Evolutionary conservation across 2,113 vertebrate species (phyloP), one percentile per base, ranked within the genome.

Genomic region (Pterocles gutturalis): DNA sequence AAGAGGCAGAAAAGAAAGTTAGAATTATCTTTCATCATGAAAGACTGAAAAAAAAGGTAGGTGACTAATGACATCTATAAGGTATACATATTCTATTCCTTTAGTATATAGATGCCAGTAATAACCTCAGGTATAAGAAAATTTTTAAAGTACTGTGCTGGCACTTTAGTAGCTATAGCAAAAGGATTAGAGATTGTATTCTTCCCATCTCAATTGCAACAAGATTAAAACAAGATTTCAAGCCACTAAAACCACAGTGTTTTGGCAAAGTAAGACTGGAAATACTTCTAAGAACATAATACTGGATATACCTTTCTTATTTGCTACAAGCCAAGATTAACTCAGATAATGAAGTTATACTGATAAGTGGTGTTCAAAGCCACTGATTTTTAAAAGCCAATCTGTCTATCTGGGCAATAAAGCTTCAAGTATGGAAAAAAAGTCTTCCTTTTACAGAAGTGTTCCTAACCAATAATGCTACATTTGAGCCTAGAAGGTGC

Each of bases 391-490:
- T 86, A 26, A 90, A 93, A 83, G 75, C 7, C 69, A 45, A 16
- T 83, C 49, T 84, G 33, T 57, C 54, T 57, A 54, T 60, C 53
- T 85, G 29, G 48, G 70, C 82, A 93, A 85, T 65, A 85, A 75
- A 91, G 25, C 36, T 57, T 18, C 26, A 61, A 91, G 62, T 29
- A 80, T 2, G 1, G 54, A 70, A 83, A 73, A 73, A 79, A 38
- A 19, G 41, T 54, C 53, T 19, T 79, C 26, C 64, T 60, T 73
- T 89, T n/a, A 80, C 80, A 41, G n/a, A 83, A 73, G 36, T 33
- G 22, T 43, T 93, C 60, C 31, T 53, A 77, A 83, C 94, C 82
- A 92, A 73, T 93, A 94, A 83, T 49, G 33, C 58, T 77, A 88
- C n/a, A 16, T 6, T 76, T 76, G 31, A 43, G 15, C 19, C 34